phyloP scores from a whole-genome alignment of 2,113 vertebrate species.

The Glaucomys volans region DNA sequence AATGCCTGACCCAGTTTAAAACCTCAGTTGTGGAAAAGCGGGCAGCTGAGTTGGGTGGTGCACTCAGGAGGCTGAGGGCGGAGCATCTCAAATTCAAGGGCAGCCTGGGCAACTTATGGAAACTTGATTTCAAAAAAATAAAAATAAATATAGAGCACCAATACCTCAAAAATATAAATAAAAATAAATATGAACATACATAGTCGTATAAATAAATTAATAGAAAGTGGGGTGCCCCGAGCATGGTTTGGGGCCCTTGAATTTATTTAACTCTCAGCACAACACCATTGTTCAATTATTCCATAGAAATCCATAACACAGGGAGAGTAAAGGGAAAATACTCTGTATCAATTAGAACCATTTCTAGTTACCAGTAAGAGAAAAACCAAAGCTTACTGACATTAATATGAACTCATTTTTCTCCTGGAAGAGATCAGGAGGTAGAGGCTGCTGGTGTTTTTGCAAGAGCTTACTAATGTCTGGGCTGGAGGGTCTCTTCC shows the following conservation, averaged over 20 bases:
- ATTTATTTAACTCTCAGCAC: neutral
- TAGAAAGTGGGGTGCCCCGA: neutral
- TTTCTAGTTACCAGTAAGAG: neutral
- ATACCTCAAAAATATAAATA: neutral
- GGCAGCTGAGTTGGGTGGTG: rapidly evolving
- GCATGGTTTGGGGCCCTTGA: neutral
- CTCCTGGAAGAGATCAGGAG: neutral
- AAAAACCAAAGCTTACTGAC: neutral
- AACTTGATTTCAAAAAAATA: neutral
- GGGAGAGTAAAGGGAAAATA: neutral
- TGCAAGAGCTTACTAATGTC: neutral
- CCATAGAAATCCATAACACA: neutral
- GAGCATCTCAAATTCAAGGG: neutral
- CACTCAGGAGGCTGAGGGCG: neutral
- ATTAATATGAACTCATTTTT: neutral
- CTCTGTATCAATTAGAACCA: neutral
- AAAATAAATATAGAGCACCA: neutral
- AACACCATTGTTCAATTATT: neutral
- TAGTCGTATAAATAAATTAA: neutral
- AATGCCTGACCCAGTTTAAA: neutral
- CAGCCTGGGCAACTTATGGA: neutral
- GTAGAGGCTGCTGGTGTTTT: neutral
- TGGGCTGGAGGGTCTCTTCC: neutral
- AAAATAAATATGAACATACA: neutral
- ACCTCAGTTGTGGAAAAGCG: neutral